Base-by-base conservation (phyloP, 2,888 invertebrate species). In the Drosophila quasianomalipes region DNA sequence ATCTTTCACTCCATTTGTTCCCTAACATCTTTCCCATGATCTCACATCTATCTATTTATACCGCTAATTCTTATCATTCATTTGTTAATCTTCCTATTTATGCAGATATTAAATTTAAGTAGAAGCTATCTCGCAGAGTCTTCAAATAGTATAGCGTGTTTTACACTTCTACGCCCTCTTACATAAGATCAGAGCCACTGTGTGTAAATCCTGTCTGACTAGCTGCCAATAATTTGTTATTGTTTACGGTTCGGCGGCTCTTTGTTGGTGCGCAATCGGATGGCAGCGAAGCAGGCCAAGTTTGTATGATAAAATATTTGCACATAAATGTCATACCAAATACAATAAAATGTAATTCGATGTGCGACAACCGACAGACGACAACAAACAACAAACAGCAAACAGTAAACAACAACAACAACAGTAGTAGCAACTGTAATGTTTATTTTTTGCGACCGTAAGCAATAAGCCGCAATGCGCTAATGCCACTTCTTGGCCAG, bases 341-440 rank as follows among this genome's bases (percentile, higher is more conserved):
- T 83, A 85, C 85, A 92, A 90, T 91, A 86, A 81, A 81, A 91
- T 85, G 85, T 87, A 78, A 89, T 91, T 91, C 83, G 85, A 89
- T 70, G 90, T 81, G 81, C 62, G 75, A 53, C 53, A 35, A 31
- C 47, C 12, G 61, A 14, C 66, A 39, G 47, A 63, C 58, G 63
- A 52, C 31, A 54, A 67, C 57, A 68, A 47, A 60, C 68, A 47
- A 30, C 39, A 37, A 59, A 68, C 47, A 55, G 37, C 5, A 63
- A 57, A 47, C 58, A 55, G n/a, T 6, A 22, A 61, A 64, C 53
- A 68, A 69, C 44, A 79, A 68, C n/a, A 67, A 64, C 39, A 57
- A 26, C 19, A 65, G 37, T 51, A 52, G 60, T 51, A 51, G 54
- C 31, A 44, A 41, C 41, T 22, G 58, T 30, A 22, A 58, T 44